These are phyloP conservation scores for Brachionus rubens DNA, from an alignment of 1,140 invertebrate genomes.

Conservation along the genomic window DNA sequence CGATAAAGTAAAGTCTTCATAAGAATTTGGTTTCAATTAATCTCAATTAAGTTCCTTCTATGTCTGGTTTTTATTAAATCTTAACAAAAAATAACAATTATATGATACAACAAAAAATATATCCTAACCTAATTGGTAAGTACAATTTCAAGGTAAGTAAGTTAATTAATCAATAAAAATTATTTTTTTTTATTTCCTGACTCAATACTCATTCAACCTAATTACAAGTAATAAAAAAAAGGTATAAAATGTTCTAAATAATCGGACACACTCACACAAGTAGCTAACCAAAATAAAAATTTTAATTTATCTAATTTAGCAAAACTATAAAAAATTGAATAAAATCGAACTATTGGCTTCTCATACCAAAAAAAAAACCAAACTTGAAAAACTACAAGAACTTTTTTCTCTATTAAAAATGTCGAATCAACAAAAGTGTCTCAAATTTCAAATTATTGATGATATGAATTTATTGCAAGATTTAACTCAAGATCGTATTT, in stretches of 20 bases:
- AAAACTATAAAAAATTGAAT: neutral
- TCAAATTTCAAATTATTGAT: conserved; percentile 31
- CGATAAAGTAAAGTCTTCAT: too few relatives aligned
- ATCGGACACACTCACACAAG: too few relatives aligned
- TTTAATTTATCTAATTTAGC: conserved; percentile 20
- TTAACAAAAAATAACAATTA: too few relatives aligned
- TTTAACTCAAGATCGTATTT: conserved; percentile 4
- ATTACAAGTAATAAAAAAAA: neutral
- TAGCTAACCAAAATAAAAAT: neutral
- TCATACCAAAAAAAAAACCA: neutral
- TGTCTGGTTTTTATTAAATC: too few relatives aligned
- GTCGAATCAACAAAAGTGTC: neutral
- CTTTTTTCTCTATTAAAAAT: too few relatives aligned
- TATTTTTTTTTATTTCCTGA: conserved; percentile 11
- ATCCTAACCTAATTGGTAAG: too few relatives aligned
- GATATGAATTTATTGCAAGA: conserved; percentile 14
- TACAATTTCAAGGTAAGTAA: neutral
- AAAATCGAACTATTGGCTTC: neutral
- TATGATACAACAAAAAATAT: too few relatives aligned
- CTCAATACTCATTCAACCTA: conserved; percentile 1
- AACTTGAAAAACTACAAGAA: too few relatives aligned
- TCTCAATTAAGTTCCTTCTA: too few relatives aligned
- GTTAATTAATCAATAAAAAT: neutral
- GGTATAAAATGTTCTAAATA: conserved; percentile 11
- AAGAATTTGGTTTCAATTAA: too few relatives aligned